Conservation (phyloP, 2,797 vertebrate species). For the Lophotriccus pileatus region DNA sequence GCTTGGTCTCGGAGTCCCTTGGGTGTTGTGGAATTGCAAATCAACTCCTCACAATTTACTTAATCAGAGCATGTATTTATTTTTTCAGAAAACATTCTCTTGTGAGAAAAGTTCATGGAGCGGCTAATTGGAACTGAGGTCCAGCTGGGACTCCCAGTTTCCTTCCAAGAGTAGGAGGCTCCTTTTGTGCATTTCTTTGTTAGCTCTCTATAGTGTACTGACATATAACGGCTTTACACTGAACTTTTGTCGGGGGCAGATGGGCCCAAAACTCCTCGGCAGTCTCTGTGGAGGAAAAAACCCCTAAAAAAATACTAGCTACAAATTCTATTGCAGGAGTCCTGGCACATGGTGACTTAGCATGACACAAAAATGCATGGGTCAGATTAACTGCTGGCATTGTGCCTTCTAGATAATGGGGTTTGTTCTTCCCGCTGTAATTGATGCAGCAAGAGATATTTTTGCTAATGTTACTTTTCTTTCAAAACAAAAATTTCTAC, state of each 20-base stretch:
- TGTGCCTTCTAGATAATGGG: not conserved
- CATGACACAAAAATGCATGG: not conserved
- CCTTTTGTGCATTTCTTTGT: not conserved
- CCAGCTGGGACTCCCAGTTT: not conserved
- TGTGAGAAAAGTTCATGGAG: not conserved
- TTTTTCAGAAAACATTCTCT: slow-evolving; percentile 4
- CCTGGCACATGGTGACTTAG: not conserved
- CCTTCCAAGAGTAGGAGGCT: not conserved
- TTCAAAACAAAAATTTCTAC: not conserved
- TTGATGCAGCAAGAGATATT: not conserved
- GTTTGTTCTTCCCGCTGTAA: not conserved
- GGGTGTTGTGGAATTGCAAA: not conserved
- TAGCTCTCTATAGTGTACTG: not conserved
- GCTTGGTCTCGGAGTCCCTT: not conserved
- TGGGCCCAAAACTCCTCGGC: not conserved
- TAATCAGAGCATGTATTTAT: not conserved
- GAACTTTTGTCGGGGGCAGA: not conserved
- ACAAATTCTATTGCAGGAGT: not conserved
- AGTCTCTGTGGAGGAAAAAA: not conserved
- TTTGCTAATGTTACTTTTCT: not conserved
- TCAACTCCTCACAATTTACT: not conserved
- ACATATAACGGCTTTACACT: not conserved
- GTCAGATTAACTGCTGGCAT: not conserved
- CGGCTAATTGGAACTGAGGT: not conserved
- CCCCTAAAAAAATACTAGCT: not conserved